A percentile compares a stretch with the other conserved stretches of the same genome.
Conservation (phyloP, 2,113 vertebrate genomes). For the Haliaeetus leucogaster region DNA sequence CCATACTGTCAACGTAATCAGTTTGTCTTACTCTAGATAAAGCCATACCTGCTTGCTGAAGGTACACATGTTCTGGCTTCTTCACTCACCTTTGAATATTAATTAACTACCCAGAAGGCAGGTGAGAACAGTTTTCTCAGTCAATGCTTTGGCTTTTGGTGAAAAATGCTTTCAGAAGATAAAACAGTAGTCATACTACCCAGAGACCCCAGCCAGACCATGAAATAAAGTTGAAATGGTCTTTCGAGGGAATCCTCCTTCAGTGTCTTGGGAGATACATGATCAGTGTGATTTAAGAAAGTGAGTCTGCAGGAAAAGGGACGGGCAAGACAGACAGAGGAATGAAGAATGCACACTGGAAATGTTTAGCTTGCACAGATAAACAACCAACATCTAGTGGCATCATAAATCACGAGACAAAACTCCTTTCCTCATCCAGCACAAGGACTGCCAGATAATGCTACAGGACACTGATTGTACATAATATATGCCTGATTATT, state of each 20-base stretch:
- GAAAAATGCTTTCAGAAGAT: neutral
- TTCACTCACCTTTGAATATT: slow-evolving; percentile 5
- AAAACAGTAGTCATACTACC: neutral
- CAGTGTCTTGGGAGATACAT: neutral
- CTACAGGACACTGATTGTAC: neutral
- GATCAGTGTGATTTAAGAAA: neutral
- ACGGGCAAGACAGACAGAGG: neutral
- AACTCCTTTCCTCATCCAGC: neutral
- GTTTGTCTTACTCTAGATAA: slow-evolving; percentile 46
- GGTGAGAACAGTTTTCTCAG: neutral
- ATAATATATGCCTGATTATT: neutral
- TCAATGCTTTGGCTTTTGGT: neutral
- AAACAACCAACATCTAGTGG: neutral
- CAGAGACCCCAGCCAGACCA: neutral
- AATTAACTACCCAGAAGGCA: slow-evolving; percentile 18
- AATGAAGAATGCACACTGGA: neutral
- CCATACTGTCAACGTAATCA: slow-evolving; percentile 12
- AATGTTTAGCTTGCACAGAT: neutral
- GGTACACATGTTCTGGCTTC: neutral
- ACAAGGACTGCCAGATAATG: neutral
- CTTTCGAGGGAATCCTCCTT: neutral
- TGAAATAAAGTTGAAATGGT: neutral
- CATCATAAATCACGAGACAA: neutral
- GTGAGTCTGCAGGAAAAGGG: neutral
- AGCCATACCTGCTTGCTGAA: neutral